Evolutionary conservation across 1,140 invertebrate species (phyloP).

Genomic region (Acyrthosiphon pisum): DNA sequence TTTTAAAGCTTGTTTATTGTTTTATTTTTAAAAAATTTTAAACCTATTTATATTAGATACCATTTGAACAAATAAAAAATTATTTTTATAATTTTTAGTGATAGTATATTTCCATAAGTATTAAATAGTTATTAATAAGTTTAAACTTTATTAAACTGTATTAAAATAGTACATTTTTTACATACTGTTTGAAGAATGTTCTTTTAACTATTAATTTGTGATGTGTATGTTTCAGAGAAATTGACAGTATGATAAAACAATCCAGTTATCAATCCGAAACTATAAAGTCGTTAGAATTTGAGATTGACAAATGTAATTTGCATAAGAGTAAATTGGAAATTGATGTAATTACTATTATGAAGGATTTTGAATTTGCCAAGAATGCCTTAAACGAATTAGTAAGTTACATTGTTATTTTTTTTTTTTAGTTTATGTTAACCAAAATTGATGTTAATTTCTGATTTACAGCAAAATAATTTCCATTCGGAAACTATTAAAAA

Average conservation of each 20-base stretch:
- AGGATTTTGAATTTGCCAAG: not conserved
- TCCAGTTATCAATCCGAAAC: not conserved
- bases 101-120: no score
- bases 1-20: not conserved
- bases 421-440: not conserved
- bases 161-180: not conserved
- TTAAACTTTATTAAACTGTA: not conserved
- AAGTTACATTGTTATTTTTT: not conserved
- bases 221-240: slow-evolving; percentile 8
- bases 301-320: slow-evolving; percentile 21
- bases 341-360: not conserved
- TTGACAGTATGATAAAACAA: slow-evolving; percentile 9
- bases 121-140: not conserved
- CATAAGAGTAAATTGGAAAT: not conserved
- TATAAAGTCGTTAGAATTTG: slow-evolving; percentile 29
- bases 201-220: not conserved
- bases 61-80: not conserved
- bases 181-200: not conserved
- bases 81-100: not conserved
- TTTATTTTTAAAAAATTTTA: not conserved
- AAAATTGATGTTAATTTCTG: not conserved
- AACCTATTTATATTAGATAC: not conserved
- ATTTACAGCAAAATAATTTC: slow-evolving; percentile 3
- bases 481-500: not conserved
- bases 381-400: not conserved